phyloP scores from a whole-genome alignment of 2,113 vertebrate genomes.

The Chloebia gouldiae region DNA sequence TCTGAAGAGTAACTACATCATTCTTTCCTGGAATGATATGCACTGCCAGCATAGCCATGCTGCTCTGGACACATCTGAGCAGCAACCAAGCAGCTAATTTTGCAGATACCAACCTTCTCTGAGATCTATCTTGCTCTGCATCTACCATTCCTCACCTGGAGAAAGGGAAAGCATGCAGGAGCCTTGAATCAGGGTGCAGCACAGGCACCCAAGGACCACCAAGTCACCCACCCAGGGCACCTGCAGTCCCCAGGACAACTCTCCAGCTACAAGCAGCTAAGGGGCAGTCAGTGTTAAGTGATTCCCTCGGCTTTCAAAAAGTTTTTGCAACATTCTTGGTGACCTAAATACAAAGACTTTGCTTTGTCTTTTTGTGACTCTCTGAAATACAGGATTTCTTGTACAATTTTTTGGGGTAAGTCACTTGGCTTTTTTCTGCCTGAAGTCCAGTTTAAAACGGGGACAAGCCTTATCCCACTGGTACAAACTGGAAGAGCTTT shows the following conservation, averaged over 20 bases:
- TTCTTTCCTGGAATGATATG: rapidly evolving
- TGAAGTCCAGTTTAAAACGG: neutral
- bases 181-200: neutral
- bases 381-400: rapidly evolving
- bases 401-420: neutral
- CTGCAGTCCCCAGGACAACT: neutral
- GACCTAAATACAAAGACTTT: neutral
- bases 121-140: neutral
- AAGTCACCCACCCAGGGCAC: rapidly evolving
- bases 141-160: neutral
- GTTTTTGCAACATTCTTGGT: neutral
- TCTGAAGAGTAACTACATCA: rapidly evolving
- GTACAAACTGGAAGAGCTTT: neutral
- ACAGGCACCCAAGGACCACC: neutral
- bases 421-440: neutral
- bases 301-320: neutral
- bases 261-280: neutral
- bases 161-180: rapidly evolving
- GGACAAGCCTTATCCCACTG: neutral
- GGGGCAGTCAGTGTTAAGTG: rapidly evolving
- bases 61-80: neutral
- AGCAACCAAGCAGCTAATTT: neutral
- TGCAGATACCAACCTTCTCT: rapidly evolving
- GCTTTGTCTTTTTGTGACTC: rapidly evolving
- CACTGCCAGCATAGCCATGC: neutral